These are phyloP conservation scores for Caenorhabditis elegans DNA, from an alignment of 1,140 invertebrate species.

Conservation along the genomic window WBcel235 BX284603.4:8085501-8086000, in stretches of 20 bases:
- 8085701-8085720: neutral
- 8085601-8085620: neutral
- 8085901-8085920: conserved; percentile 39
- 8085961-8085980: too few relatives aligned
- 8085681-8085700: neutral
- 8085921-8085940: too few relatives aligned
- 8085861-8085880: conserved; percentile 34
- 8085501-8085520: neutral
- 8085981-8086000: too few relatives aligned
- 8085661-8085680: too few relatives aligned
- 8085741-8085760: neutral
- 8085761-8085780: neutral
- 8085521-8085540: neutral
- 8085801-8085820: neutral
- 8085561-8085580: neutral
- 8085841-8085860: conserved; percentile 26
- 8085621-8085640: neutral
- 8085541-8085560: neutral
- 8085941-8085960: too few relatives aligned
- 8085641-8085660: too few relatives aligned
- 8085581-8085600: neutral
- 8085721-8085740: neutral
- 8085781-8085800: neutral
- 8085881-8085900: conserved; percentile 34
- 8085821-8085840: conserved; percentile 3